Evolutionary conservation across 2,797 vertebrate species (phyloP).

Genomic region (Pseudochromis fuscus): DNA sequence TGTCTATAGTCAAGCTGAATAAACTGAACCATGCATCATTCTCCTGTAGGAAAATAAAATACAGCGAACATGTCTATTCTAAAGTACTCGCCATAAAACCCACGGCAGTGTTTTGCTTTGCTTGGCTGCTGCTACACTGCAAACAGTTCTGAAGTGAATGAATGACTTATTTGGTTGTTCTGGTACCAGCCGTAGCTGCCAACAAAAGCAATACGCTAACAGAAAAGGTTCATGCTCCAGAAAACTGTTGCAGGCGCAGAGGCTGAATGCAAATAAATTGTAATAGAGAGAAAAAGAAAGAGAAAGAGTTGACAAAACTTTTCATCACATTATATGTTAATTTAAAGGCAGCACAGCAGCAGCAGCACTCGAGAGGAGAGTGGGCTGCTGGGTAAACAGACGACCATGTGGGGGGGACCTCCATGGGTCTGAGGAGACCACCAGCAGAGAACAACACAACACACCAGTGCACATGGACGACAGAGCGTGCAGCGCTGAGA

Average conservation of each 20-base stretch:
- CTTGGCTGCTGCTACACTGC: constrained; percentile 52
- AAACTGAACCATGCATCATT: constrained; percentile 33
- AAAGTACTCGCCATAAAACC: constrained; percentile 42
- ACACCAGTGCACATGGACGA: constrained; percentile 20
- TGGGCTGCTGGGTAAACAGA: constrained; percentile 65
- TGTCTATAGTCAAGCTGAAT: constrained; percentile 29
- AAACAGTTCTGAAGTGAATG: constrained; percentile 45
- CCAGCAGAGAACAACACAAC: constrained; percentile 49
- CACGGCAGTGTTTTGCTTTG: constrained; percentile 54
- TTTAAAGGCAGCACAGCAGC: constrained; percentile 44
- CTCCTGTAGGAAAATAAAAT: constrained; percentile 29
- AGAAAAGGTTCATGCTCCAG: constrained; percentile 33
- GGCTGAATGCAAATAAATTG: constrained; percentile 32
- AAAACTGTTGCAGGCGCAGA: constrained; percentile 18
- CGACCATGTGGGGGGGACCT: constrained; percentile 36
- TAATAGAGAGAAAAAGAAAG: constrained; percentile 29
- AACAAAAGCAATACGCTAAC: constrained; percentile 62
- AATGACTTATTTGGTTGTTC: constrained; percentile 65
- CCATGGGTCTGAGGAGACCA: constrained; percentile 53
- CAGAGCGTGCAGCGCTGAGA: background rate
- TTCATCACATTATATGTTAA: constrained; percentile 58
- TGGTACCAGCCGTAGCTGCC: constrained; percentile 44
- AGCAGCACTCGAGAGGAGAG: constrained; percentile 45
- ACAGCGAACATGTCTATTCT: constrained; percentile 22
- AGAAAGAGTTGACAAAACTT: constrained; percentile 27